These are phyloP conservation scores for Cassiopea andromeda DNA, from an alignment of 30 jellyfish, hydroid and myxozoan genomes.

Conservation along the genomic window DNA sequence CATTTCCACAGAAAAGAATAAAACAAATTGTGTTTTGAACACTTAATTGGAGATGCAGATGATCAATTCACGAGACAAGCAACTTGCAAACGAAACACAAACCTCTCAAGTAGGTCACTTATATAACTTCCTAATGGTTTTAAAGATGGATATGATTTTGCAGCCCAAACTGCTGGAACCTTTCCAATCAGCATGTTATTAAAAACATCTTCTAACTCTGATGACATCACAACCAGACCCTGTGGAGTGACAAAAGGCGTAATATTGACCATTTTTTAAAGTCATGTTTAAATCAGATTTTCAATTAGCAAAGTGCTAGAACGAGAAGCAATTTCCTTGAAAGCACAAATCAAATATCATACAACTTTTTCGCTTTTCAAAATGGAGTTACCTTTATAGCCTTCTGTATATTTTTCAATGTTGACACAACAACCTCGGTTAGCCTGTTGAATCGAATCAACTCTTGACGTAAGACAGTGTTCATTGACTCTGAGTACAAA, in stretches of 20 bases:
- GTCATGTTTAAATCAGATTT: not conserved
- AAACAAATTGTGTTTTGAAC: not conserved
- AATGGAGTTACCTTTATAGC: constrained; percentile 85
- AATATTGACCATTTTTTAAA: too few relatives aligned
- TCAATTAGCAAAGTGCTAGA: too few relatives aligned
- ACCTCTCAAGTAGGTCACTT: constrained; percentile 93
- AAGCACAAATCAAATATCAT: not conserved
- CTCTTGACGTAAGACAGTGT: constrained; percentile 95
- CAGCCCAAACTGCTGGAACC: constrained; percentile 99
- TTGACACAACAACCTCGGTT: constrained; percentile 87
- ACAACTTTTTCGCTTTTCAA: not conserved
- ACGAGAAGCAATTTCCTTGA: too few relatives aligned
- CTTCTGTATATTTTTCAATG: constrained; percentile 86
- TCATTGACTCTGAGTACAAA: constrained; percentile 93
- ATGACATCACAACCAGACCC: constrained; percentile 95
- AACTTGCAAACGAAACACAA: not conserved
- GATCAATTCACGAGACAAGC: not conserved
- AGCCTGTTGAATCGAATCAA: constrained; percentile 91
- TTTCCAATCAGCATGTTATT: constrained; percentile 91
- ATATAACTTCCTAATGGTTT: constrained; percentile 97
- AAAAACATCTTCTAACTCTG: constrained; percentile 88
- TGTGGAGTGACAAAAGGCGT: not conserved
- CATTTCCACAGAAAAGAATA: not conserved
- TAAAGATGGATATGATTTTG: constrained; percentile 95
- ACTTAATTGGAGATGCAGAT: not conserved